Conservation (phyloP, 2,113 vertebrate genomes). For the Tachysurus fulvidraco region DNA sequence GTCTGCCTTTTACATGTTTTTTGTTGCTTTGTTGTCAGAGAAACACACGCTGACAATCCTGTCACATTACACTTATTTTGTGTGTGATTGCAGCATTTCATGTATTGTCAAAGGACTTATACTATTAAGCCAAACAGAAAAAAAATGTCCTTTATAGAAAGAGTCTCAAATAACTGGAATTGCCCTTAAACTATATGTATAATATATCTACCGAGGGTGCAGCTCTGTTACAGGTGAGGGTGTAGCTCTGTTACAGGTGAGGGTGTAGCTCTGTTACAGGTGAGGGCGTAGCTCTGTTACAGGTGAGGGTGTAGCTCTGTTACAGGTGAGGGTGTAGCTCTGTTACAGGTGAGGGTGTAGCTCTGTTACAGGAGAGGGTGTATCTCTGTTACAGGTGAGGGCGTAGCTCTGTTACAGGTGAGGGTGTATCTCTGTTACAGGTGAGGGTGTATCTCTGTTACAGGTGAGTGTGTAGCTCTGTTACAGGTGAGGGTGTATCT, state of each 20-base stretch:
- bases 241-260: background rate
- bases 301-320: background rate
- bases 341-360: background rate
- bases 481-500: background rate
- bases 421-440: too few relatives aligned
- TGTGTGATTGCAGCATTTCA: background rate
- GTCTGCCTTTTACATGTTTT: background rate
- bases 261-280: background rate
- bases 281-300: too few relatives aligned
- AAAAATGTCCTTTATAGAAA: background rate
- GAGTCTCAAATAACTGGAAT: background rate
- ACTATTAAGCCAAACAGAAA: background rate
- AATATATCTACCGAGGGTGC: background rate
- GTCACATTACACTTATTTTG: background rate
- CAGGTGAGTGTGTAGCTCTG: too few relatives aligned
- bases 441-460: background rate
- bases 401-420: background rate
- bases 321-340: background rate
- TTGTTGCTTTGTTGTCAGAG: background rate
- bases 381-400: too few relatives aligned
- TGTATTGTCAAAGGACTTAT: background rate
- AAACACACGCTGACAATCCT: background rate
- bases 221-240: background rate
- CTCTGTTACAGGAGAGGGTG: background rate
- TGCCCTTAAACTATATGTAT: background rate